Percentiles rank a stretch among this genome's conserved stretches.
Evolutionary conservation across 2,888 invertebrate genomes (phyloP).

Genomic region (Synergus laeviventris): DNA sequence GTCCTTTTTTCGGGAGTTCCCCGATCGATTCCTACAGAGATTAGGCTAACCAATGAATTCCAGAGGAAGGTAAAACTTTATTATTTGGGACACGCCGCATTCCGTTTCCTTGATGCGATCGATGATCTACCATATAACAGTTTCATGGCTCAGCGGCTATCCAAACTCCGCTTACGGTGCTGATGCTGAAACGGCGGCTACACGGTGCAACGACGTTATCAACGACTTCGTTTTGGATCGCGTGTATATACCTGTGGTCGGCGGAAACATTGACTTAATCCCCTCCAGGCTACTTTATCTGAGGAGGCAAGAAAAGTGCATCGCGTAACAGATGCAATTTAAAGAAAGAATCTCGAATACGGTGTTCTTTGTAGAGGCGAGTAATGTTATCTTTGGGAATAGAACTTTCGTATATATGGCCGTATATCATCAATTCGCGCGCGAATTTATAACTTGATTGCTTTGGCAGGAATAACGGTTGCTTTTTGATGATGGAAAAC

Average conservation of each 20-base stretch:
- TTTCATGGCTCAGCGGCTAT: background rate
- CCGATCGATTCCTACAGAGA: background rate
- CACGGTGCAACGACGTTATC: background rate
- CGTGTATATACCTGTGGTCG: slow-evolving; percentile 3
- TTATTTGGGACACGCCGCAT: background rate
- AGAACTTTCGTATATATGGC: slow-evolving; percentile 2
- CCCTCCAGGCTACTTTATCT: slow-evolving; percentile 1
- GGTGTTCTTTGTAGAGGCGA: background rate
- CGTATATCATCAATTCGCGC: background rate
- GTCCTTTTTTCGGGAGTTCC: background rate
- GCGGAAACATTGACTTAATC: background rate
- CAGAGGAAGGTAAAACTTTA: background rate
- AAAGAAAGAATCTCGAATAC: background rate
- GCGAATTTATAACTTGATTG: slow-evolving; percentile 8
- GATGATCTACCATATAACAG: background rate
- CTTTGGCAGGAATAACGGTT: slow-evolving; percentile 4
- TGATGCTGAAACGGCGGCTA: background rate
- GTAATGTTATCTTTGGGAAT: background rate
- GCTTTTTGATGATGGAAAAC: background rate
- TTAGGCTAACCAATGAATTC: background rate
- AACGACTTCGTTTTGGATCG: background rate
- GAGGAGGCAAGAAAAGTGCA: slow-evolving; percentile 7
- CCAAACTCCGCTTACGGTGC: background rate
- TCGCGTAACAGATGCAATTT: background rate
- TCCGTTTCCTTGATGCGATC: background rate